Evolutionary conservation across 2,797 vertebrate genomes (phyloP).

Genomic region (Clamator glandarius): DNA sequence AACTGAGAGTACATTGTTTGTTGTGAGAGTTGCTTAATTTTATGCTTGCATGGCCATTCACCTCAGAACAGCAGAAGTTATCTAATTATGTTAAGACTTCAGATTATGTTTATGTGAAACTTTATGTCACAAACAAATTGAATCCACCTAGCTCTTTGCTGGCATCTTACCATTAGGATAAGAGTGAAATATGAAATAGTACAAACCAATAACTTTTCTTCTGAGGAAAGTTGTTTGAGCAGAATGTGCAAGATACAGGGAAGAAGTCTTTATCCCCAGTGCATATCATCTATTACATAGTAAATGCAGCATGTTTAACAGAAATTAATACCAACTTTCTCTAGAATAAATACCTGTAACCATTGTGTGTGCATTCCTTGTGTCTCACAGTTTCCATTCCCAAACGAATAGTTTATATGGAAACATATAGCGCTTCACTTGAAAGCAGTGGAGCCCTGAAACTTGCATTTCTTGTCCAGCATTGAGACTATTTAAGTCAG

Average conservation of each 20-base stretch:
- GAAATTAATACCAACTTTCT: background rate
- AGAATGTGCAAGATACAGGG: background rate
- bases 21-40: background rate
- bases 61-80: constrained; percentile 7
- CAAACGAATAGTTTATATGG: background rate
- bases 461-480: background rate
- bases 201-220: background rate
- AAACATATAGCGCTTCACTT: background rate
- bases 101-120: background rate
- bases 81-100: background rate
- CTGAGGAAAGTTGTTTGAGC: background rate
- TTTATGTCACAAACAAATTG: constrained; percentile 13
- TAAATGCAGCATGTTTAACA: background rate
- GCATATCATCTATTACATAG: background rate
- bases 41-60: background rate
- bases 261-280: background rate
- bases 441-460: background rate
- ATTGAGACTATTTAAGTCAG: background rate
- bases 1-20: background rate
- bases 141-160: background rate
- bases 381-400: background rate
- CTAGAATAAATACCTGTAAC: background rate
- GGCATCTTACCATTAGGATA: background rate
- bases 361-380: background rate
- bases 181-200: background rate